A percentile compares a stretch with the other conserved stretches of the same genome.
These are phyloP conservation scores for Goniozus legneri DNA, from an alignment of 1,140 invertebrate genomes.

Conservation along the genomic window DNA sequence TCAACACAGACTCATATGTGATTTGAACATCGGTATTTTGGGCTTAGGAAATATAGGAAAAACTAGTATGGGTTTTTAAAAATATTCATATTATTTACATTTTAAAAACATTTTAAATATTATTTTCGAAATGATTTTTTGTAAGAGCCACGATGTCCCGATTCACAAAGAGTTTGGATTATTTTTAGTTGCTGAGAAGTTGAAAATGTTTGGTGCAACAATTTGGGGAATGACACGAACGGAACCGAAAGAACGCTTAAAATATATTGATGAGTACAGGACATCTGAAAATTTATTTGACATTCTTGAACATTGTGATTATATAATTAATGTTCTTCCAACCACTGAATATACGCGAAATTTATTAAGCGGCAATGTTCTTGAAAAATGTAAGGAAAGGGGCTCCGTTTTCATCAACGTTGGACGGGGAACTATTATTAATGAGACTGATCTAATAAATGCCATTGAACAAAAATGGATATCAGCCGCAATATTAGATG, in stretches of 20 bases:
- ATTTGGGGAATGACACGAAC: conserved; percentile 41
- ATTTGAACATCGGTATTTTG: conserved; percentile 55
- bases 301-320: conserved; percentile 56
- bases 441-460: conserved; percentile 53
- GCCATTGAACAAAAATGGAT: conserved; percentile 59
- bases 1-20: conserved; percentile 42
- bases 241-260: conserved; percentile 24
- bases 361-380: conserved; percentile 51
- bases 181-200: conserved; percentile 47
- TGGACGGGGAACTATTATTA: conserved; percentile 58
- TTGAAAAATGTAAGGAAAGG: conserved; percentile 47
- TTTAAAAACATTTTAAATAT: conserved; percentile 10
- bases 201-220: conserved; percentile 46
- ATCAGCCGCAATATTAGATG: conserved; percentile 59
- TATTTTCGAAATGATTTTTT: neutral
- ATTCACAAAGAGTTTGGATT: neutral
- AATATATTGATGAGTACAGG: conserved; percentile 34
- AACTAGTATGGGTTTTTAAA: conserved; percentile 37
- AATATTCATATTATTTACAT: conserved; percentile 6
- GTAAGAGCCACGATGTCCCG: neutral
- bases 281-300: conserved; percentile 41
- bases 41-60: conserved; percentile 54
- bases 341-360: conserved; percentile 54
- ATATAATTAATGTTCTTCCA: conserved; percentile 59
- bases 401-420: conserved; percentile 58